Conservation (phyloP, 2,888 invertebrate species). For the Melikaiella ostensackeni region DNA sequence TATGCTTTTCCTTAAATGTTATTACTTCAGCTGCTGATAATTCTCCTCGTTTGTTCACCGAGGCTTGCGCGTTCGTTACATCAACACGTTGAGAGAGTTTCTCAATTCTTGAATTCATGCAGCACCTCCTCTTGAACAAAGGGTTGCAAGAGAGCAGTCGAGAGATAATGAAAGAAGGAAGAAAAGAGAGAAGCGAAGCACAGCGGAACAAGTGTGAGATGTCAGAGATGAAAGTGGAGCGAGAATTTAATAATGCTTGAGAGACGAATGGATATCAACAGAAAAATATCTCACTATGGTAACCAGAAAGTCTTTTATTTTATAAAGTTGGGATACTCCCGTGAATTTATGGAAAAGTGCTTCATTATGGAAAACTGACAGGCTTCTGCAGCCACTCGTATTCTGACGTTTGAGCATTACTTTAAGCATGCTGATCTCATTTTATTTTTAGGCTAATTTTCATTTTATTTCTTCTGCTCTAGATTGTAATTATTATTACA, state of each 20-base stretch:
- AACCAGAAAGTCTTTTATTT: neutral
- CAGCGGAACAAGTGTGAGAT: conserved; percentile 32
- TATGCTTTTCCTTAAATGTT: conserved; percentile 63
- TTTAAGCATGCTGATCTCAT: neutral
- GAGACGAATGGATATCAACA: conserved; percentile 11
- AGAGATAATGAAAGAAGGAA: conserved; percentile 37
- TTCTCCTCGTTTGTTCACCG: conserved; percentile 69
- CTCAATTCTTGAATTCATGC: conserved; percentile 50
- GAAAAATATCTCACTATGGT: conserved; percentile 17
- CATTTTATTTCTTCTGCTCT: too few relatives aligned
- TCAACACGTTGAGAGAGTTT: conserved; percentile 41
- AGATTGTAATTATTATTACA: too few relatives aligned
- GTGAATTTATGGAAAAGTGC: neutral
- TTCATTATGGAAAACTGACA: neutral
- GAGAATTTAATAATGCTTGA: conserved; percentile 36
- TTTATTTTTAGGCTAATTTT: neutral
- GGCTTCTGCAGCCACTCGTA: neutral
- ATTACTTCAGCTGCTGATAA: conserved; percentile 72
- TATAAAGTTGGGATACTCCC: neutral
- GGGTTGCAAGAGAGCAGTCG: conserved; percentile 16
- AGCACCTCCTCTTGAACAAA: conserved; percentile 21
- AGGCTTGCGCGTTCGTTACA: conserved; percentile 48
- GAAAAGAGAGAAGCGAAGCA: conserved; percentile 3
- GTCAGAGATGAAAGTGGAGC: conserved; percentile 30
- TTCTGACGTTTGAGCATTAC: neutral